Percentiles rank a stretch among this genome's conserved stretches.
These are phyloP conservation scores for Platorchestia sp. DNA, from an alignment of 1,140 invertebrate genomes.

Conservation along the genomic window DNA sequence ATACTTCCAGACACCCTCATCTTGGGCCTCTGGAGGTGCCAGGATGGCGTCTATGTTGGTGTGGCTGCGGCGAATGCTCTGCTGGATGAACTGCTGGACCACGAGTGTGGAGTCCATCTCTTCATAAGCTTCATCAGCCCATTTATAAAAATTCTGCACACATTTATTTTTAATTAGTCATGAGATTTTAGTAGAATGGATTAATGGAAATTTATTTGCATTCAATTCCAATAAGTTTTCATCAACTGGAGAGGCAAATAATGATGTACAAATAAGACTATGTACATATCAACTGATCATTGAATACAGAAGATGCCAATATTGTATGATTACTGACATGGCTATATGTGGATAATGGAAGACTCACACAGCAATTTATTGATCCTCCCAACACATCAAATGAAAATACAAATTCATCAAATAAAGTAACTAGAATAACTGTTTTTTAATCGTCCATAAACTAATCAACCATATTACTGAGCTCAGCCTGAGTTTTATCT, in stretches of 20 bases:
- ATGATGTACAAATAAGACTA: neutral
- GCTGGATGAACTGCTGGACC: slow-evolving; percentile 99
- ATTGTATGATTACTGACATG: no score
- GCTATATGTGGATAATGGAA: no score
- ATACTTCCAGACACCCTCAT: slow-evolving; percentile 99
- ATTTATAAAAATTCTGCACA: slow-evolving; percentile 92
- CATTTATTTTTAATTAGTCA: neutral
- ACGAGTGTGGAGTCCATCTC: slow-evolving; percentile 99
- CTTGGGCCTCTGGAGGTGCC: slow-evolving; percentile 95
- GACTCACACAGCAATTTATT: no score
- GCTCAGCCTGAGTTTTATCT: no score
- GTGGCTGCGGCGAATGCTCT: slow-evolving; percentile 93
- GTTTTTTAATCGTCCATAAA: no score
- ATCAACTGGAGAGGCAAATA: neutral
- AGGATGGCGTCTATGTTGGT: slow-evolving; percentile 95
- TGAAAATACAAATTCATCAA: no score
- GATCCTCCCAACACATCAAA: no score
- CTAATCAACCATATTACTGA: no score
- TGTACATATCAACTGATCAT: neutral
- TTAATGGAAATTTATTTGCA: neutral
- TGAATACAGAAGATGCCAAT: neutral
- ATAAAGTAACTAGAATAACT: no score
- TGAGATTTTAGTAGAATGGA: neutral
- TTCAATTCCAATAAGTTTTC: slow-evolving; percentile 27
- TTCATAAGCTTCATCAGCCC: slow-evolving; percentile 98